A percentile compares a stretch with the other conserved stretches of the same genome.
Evolutionary conservation across 2,113 vertebrate genomes (phyloP).

Genomic region (Procavia capensis): DNA sequence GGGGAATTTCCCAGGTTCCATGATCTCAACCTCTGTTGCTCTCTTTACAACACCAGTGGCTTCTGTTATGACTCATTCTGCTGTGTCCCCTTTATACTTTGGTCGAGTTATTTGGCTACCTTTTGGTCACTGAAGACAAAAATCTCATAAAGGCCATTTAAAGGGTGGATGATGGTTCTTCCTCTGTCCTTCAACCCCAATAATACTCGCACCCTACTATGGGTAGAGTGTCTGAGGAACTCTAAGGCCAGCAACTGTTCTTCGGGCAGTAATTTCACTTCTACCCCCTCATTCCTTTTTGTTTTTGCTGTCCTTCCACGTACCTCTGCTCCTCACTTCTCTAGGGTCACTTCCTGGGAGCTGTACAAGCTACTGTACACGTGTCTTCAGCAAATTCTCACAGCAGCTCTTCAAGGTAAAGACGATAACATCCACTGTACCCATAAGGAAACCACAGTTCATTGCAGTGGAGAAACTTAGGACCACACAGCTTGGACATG

Average conservation of each 20-base stretch:
- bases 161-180: not conserved
- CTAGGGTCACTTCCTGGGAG: not conserved
- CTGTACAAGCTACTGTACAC: not conserved
- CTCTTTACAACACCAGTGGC: not conserved
- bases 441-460: not conserved
- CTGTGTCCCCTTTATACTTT: not conserved
- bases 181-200: not conserved
- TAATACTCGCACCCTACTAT: too few relatives aligned
- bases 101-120: not conserved
- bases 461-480: not conserved
- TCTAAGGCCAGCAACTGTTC: not conserved
- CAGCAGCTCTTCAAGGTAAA: not conserved
- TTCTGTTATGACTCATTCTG: slow-evolving; percentile 67
- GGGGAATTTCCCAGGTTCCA: slow-evolving; percentile 42
- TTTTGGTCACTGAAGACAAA: slow-evolving; percentile 5
- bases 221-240: not conserved
- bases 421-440: not conserved
- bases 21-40: not conserved
- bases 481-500: not conserved
- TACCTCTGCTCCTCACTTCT: not conserved
- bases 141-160: not conserved
- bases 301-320: not conserved
- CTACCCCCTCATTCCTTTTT: not conserved
- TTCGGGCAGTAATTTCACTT: not conserved
- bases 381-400: not conserved